Percentiles rank a stretch among this genome's conserved stretches.
Conservation (phyloP, 1,140 invertebrate species). For the Drosophila dunni region DNA sequence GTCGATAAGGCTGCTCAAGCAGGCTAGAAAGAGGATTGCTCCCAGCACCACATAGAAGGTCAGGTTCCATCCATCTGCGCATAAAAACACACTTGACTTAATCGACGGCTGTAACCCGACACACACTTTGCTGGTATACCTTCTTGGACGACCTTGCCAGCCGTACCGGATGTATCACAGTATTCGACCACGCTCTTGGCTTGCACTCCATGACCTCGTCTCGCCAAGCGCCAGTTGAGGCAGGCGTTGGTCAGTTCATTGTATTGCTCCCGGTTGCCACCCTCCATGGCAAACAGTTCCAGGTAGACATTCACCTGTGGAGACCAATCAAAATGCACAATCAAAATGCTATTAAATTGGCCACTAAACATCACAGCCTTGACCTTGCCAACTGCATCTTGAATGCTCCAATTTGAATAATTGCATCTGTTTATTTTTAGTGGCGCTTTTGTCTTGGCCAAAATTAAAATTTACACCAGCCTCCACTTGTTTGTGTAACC, state of each 20-base stretch:
- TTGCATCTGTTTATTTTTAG: conserved; percentile 28
- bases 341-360: conserved; percentile 44
- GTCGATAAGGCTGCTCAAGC: conserved; percentile 65
- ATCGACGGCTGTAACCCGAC: background rate
- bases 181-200: conserved; percentile 78
- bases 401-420: conserved; percentile 40
- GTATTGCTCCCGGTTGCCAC: conserved; percentile 57
- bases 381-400: conserved; percentile 47
- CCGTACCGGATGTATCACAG: conserved; percentile 58
- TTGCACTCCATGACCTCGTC: conserved; percentile 51
- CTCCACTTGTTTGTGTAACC: conserved; percentile 42
- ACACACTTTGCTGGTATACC: conserved; percentile 36
- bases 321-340: conserved; percentile 23
- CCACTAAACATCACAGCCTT: conserved; percentile 49
- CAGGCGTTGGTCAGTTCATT: conserved; percentile 70
- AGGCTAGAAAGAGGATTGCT: conserved; percentile 47
- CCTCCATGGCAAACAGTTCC: conserved; percentile 66
- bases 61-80: conserved; percentile 66
- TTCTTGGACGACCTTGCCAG: conserved; percentile 55
- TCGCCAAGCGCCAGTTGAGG: conserved; percentile 69
- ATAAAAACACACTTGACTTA: background rate
- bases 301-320: conserved; percentile 75
- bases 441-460: conserved; percentile 21
- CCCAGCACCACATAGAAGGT: conserved; percentile 61
- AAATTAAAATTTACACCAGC: conserved; percentile 26